These are phyloP conservation scores for Naso thynnoides DNA, from an alignment of 2,797 vertebrate species.

Conservation along the genomic window DNA sequence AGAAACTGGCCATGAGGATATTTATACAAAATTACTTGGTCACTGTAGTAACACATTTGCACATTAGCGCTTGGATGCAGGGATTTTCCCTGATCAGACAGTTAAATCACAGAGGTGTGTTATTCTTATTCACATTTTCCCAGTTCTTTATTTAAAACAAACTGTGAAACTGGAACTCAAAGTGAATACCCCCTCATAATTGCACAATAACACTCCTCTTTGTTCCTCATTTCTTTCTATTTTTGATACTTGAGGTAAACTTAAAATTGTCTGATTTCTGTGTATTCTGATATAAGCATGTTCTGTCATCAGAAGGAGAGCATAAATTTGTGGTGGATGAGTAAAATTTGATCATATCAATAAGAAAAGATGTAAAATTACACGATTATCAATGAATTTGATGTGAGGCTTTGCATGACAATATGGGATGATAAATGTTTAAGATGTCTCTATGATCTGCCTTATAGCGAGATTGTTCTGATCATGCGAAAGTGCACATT, in stretches of 20 bases:
- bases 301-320: too few species aligned
- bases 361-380: too few species aligned
- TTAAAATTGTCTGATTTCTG: too few species aligned
- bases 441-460: too few species aligned
- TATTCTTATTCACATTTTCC: background rate
- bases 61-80: background rate
- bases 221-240: background rate
- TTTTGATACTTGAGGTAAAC: background rate
- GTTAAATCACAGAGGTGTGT: background rate
- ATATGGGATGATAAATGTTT: too few species aligned
- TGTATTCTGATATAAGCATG: too few species aligned
- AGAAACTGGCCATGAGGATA: background rate
- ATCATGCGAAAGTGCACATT: too few species aligned
- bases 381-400: too few species aligned
- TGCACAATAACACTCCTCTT: background rate
- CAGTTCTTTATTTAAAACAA: conserved; percentile 7
- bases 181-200: background rate
- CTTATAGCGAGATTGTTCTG: too few species aligned
- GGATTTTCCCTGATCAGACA: background rate
- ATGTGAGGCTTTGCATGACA: too few species aligned
- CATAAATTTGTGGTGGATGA: too few species aligned
- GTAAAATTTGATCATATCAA: too few species aligned
- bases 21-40: background rate
- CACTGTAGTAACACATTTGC: background rate
- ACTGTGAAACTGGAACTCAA: background rate